Conservation (phyloP, 2,113 vertebrate genomes). For the Carlito syrichta region DNA sequence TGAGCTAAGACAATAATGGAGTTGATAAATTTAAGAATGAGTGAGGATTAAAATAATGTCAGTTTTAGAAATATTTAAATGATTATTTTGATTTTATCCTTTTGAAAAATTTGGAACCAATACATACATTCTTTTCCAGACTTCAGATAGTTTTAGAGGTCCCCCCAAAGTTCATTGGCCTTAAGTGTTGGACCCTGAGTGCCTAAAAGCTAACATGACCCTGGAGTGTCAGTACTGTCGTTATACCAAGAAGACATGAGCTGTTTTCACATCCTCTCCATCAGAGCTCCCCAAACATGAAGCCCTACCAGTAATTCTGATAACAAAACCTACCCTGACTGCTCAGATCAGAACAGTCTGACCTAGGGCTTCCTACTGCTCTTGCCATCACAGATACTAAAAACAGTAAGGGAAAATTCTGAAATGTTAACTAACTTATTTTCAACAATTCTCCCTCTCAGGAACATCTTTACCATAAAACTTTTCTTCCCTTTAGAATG, state of each 20-base stretch:
- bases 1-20: not conserved
- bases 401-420: conserved; percentile 1
- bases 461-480: conserved; percentile 40
- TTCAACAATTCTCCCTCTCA: conserved; percentile 3
- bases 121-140: not conserved
- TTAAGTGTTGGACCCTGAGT: not conserved
- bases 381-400: not conserved
- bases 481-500: not conserved
- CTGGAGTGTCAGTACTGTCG: not conserved
- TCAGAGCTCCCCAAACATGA: not conserved
- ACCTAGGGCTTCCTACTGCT: not conserved
- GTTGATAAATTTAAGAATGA: not conserved
- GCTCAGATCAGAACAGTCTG: not conserved
- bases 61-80: not conserved
- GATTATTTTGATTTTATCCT: not conserved
- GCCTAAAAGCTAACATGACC: not conserved
- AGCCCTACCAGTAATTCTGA: not conserved
- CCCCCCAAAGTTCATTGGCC: not conserved
- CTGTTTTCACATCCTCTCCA: not conserved
- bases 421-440: conserved; percentile 3
- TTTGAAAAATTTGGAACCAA: not conserved
- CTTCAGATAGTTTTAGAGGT: not conserved
- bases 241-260: not conserved
- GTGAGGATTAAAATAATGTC: not conserved
- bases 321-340: not conserved